phyloP scores from a whole-genome alignment of 2,888 invertebrate genomes.

The Sipha maydis region DNA sequence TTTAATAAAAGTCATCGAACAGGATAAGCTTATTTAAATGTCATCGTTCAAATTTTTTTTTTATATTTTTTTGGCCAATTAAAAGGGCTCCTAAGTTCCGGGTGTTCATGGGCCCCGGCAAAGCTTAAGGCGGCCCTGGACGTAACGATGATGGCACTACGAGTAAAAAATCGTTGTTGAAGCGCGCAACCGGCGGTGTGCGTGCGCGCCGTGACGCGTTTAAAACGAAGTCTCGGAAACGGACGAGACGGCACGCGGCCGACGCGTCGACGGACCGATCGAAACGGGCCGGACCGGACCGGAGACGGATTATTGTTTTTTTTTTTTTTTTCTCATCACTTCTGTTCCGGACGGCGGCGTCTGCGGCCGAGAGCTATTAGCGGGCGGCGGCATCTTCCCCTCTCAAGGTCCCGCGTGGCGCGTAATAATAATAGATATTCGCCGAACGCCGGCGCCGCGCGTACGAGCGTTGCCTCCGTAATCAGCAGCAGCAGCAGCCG shows the following conservation, averaged over 20 bases:
- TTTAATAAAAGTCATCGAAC: too few relatives aligned
- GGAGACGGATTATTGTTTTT: not conserved
- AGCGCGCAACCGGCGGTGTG: too few relatives aligned
- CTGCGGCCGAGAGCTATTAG: not conserved
- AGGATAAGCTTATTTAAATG: too few relatives aligned
- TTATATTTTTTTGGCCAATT: too few relatives aligned
- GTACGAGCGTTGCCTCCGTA: conserved; percentile 38
- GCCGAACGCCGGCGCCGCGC: conserved; percentile 50
- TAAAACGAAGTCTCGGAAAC: not conserved
- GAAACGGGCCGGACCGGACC: not conserved
- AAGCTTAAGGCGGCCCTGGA: too few relatives aligned
- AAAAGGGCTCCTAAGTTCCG: too few relatives aligned
- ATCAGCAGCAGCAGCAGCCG: not conserved
- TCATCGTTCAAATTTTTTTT: too few relatives aligned
- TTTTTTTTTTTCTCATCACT: not conserved
- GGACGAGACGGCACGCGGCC: not conserved
- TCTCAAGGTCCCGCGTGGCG: conserved; percentile 5
- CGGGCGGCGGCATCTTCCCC: not conserved
- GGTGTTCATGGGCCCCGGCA: too few relatives aligned
- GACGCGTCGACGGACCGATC: not conserved
- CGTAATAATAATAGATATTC: conserved; percentile 23
- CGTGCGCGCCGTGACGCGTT: not conserved
- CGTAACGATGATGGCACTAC: too few relatives aligned
- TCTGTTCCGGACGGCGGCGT: not conserved
- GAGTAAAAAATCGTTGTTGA: too few relatives aligned